phyloP scores from a whole-genome alignment of 2,113 vertebrate species.

The Pontoporia blainvillei region DNA sequence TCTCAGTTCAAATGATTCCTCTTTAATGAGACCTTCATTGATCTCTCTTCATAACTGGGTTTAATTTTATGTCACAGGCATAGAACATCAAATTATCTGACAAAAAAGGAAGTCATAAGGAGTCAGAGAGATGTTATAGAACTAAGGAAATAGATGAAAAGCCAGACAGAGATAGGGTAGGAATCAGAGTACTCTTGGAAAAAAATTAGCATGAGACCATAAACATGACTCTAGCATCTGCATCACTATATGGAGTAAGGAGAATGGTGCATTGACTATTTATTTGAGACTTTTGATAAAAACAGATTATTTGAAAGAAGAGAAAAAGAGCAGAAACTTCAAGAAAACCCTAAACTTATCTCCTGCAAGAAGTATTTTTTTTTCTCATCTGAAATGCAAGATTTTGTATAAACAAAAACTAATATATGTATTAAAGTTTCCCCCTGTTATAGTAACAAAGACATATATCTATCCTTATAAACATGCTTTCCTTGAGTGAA shows the following conservation, averaged over 20 bases:
- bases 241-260: not conserved
- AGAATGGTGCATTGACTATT: not conserved
- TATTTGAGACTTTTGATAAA: not conserved
- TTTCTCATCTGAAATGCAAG: not conserved
- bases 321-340: not conserved
- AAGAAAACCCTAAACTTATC: not conserved
- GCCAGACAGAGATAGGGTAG: not conserved
- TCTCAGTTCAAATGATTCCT: not conserved
- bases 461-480: not conserved
- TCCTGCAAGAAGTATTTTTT: not conserved
- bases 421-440: not conserved
- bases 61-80: not conserved
- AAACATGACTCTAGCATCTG: not conserved
- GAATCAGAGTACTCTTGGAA: not conserved
- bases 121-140: not conserved
- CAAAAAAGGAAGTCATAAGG: not conserved
- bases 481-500: not conserved
- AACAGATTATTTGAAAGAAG: not conserved
- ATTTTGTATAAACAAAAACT: not conserved
- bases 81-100: not conserved
- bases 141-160: not conserved
- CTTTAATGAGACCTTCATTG: not conserved
- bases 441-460: not conserved
- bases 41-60: not conserved
- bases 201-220: not conserved